Conservation (phyloP, 2,113 vertebrate genomes). For the Oostethus manadensis region DNA sequence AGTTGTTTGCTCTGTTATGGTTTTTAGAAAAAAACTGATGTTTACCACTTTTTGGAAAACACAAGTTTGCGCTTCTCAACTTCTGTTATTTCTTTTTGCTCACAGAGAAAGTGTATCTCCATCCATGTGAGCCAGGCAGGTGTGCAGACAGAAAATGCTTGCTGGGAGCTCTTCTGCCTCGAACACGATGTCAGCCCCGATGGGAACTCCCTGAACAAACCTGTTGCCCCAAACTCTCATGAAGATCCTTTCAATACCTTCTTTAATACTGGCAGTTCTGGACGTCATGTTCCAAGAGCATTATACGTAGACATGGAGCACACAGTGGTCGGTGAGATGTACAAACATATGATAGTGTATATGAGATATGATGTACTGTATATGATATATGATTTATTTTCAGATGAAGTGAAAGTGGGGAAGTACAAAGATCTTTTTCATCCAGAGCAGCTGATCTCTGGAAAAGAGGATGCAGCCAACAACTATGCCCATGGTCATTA, state of each 20-base stretch:
- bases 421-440: conserved; percentile 82
- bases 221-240: conserved; percentile 39
- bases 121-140: conserved; percentile 74
- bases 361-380: neutral
- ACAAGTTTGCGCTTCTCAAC: neutral
- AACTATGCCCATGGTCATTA: conserved; percentile 79
- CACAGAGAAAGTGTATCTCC: conserved; percentile 65
- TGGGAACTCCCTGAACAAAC: conserved; percentile 65
- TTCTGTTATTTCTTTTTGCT: neutral
- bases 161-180: conserved; percentile 84
- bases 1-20: too few species aligned
- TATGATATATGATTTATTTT: neutral
- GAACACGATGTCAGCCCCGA: conserved; percentile 80
- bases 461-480: conserved; percentile 83
- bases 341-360: too few species aligned
- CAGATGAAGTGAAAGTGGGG: conserved; percentile 76
- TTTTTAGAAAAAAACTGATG: too few species aligned
- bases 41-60: too few species aligned
- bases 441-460: conserved; percentile 80
- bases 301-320: conserved; percentile 71
- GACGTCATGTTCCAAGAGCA: conserved; percentile 68
- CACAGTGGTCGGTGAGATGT: conserved; percentile 58
- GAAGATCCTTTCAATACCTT: conserved; percentile 72
- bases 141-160: conserved; percentile 80
- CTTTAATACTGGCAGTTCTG: conserved; percentile 66